Evolutionary conservation across 2,888 invertebrate species (phyloP).

Genomic region (Eupithecia vulgata): DNA sequence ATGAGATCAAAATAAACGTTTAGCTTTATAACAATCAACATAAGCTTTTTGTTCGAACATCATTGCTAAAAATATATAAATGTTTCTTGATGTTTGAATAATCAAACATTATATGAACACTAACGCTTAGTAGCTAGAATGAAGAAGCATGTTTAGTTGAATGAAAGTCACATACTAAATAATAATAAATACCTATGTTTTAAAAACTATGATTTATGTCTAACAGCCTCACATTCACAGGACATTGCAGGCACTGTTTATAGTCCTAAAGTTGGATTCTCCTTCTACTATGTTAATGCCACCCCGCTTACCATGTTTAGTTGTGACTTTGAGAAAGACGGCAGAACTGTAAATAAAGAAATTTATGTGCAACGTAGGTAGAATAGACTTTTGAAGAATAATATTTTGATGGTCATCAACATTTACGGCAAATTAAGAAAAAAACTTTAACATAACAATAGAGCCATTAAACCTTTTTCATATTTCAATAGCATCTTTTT

Average conservation of each 20-base stretch:
- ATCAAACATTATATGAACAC: constrained; percentile 18
- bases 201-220: constrained; percentile 19
- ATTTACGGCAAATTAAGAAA: constrained; percentile 54
- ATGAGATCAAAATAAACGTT: constrained; percentile 17
- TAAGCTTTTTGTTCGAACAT: constrained; percentile 25
- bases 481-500: not conserved
- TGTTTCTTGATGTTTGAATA: constrained; percentile 12
- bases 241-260: constrained; percentile 67
- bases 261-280: constrained; percentile 77
- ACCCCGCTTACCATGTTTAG: constrained; percentile 53
- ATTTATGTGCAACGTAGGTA: constrained; percentile 76
- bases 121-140: constrained; percentile 34
- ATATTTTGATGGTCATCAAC: constrained; percentile 50
- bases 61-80: constrained; percentile 23
- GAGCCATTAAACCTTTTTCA: not conserved
- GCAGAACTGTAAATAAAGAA: constrained; percentile 53
- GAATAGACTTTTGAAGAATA: constrained; percentile 65
- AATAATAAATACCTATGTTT: constrained; percentile 6
- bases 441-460: not conserved
- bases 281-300: constrained; percentile 62
- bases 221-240: constrained; percentile 70
- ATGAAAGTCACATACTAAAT: constrained; percentile 21
- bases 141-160: constrained; percentile 37
- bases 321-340: constrained; percentile 65
- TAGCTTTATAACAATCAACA: constrained; percentile 29